Base-by-base conservation (phyloP, 2,888 invertebrate genomes). In the Campoplex nolae region DNA sequence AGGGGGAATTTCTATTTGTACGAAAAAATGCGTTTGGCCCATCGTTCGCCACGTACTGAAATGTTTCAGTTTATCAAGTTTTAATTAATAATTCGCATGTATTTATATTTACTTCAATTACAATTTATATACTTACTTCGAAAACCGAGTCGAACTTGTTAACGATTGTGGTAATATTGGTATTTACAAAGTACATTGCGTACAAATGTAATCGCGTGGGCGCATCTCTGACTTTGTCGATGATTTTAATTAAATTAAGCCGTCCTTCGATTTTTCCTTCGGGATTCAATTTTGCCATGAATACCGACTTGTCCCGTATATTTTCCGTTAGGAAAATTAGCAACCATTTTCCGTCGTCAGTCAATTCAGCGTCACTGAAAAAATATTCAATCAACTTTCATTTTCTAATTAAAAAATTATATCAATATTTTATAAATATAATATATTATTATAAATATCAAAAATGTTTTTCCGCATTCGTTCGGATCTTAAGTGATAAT, bases 1-100 rank as follows among this genome's bases (percentile, higher is more conserved):
- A 98, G 8, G 99, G 98, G 0, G 99, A 98, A 94, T 98, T 96
- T 94, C 98, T 98, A 95, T 99, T 99, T 35, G 99, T 99, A 70
- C 97, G 97, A 94, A 99, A 98, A 92, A 98, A 96, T 89, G 97
- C 97, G 90, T 97, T 96, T 0, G 97, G 96, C 0, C 97, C 98
- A 88, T 97, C 96, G 94, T 99, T 99, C 35, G 98, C 98, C 32
- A 99, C 95, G 93, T 98, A 99, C 97, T 99, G 95, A 88, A 95
- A 95, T 88, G 92, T 89, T 79, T 73, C n/a, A 42, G 82, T 62
- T 51, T 75, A 38, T 38, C 38, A 1, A n/a, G 1, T 67, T 45
- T 45, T 6, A 45, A 13, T 13, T 45, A 11, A 45, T 2, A 45
- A 45, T 45, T 42, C 13, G 11, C 1, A 11, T 45, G 45, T 45